A percentile compares a stretch with the other conserved stretches of the same genome.
These are phyloP conservation scores for Tachina fera DNA, from an alignment of 2,888 invertebrate genomes.

Conservation along the genomic window DNA sequence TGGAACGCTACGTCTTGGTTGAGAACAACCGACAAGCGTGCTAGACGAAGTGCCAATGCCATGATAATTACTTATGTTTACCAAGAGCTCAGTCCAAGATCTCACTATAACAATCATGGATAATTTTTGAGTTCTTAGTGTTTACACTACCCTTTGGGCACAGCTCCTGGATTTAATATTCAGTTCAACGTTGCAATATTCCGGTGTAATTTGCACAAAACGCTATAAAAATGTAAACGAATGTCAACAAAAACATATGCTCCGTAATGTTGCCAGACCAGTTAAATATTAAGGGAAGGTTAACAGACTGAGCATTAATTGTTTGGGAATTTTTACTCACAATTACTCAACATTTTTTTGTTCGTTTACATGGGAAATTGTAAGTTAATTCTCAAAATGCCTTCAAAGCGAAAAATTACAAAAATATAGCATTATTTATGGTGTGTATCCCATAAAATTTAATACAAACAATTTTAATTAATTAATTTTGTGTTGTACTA, in stretches of 20 bases:
- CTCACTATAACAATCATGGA: neutral
- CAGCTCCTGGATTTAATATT: neutral
- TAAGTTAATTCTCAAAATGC: too few relatives aligned
- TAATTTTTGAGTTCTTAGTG: constrained; percentile 13
- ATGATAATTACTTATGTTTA: constrained; percentile 71
- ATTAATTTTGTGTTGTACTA: too few relatives aligned
- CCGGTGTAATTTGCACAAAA: constrained; percentile 43
- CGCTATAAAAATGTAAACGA: constrained; percentile 43
- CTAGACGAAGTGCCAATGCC: constrained; percentile 77
- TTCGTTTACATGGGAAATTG: too few relatives aligned
- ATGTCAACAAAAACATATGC: constrained; percentile 55
- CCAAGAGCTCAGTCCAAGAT: neutral
- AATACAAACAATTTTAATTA: too few relatives aligned
- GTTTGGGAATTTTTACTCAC: too few relatives aligned
- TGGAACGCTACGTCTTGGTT: constrained; percentile 63
- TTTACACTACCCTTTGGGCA: neutral
- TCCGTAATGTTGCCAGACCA: neutral
- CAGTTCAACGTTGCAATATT: constrained; percentile 9
- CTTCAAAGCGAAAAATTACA: too few relatives aligned
- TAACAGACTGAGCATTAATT: too few relatives aligned
- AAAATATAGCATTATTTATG: too few relatives aligned
- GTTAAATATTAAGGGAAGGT: too few relatives aligned
- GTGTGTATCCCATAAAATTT: too few relatives aligned
- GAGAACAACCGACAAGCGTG: constrained; percentile 72
- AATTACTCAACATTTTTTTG: too few relatives aligned